Evolutionary conservation across 2,113 vertebrate genomes (phyloP).

Genomic region (Indicator maculatus): DNA sequence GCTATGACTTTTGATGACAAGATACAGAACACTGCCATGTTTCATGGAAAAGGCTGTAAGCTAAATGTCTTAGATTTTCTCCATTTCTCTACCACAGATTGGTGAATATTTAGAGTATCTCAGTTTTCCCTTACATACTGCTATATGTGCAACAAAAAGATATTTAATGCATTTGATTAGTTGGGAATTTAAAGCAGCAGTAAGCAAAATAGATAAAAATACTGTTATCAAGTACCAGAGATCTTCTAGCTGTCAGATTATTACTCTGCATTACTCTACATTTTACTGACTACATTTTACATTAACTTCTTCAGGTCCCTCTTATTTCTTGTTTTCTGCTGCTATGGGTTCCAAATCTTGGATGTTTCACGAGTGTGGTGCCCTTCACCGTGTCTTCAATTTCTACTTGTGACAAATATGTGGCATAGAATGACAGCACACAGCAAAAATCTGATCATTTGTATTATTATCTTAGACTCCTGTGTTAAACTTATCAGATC

Average conservation of each 20-base stretch:
- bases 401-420: neutral
- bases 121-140: neutral
- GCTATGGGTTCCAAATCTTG: neutral
- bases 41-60: neutral
- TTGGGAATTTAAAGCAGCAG: neutral
- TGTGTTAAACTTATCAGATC: neutral
- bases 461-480: neutral
- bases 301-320: neutral
- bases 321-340: neutral
- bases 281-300: neutral
- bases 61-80: neutral
- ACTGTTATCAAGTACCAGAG: neutral
- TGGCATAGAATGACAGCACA: neutral
- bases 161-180: neutral
- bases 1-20: neutral
- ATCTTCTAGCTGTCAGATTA: neutral
- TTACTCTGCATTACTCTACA: neutral
- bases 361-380: neutral
- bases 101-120: neutral
- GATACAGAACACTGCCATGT: neutral
- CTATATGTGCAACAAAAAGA: fast-evolving
- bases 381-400: neutral
- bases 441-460: neutral
- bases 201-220: neutral
- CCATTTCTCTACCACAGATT: neutral